These are phyloP conservation scores for Ptiloglossa arizonensis DNA, from an alignment of 1,140 invertebrate species.

Conservation along the genomic window DNA sequence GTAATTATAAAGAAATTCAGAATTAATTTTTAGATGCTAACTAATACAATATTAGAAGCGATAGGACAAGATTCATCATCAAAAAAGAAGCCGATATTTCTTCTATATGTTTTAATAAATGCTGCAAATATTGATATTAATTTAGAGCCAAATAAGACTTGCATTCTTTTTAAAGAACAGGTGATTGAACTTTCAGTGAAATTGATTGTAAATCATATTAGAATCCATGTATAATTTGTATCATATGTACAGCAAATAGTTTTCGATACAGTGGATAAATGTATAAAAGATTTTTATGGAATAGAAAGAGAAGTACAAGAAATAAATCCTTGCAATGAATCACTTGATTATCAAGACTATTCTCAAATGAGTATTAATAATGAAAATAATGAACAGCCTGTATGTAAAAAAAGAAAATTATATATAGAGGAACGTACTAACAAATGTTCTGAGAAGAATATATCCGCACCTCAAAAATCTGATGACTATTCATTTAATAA, in stretches of 20 bases:
- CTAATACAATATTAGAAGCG: constrained; percentile 69
- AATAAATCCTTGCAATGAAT: constrained; percentile 34
- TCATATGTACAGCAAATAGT: constrained; percentile 61
- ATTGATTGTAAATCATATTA: background rate
- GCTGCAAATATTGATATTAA: constrained; percentile 84
- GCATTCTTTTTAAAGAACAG: constrained; percentile 83
- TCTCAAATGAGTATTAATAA: constrained; percentile 5
- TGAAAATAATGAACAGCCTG: constrained; percentile 46
- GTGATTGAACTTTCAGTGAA: constrained; percentile 39
- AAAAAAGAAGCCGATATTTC: constrained; percentile 79
- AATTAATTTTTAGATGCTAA: constrained; percentile 74
- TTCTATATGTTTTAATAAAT: constrained; percentile 80
- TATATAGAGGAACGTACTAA: constrained; percentile 30
- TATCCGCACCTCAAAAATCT: background rate
- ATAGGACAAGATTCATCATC: constrained; percentile 65
- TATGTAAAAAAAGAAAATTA: constrained; percentile 68
- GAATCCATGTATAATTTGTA: background rate
- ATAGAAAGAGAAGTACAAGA: constrained; percentile 45
- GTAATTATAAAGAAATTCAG: background rate
- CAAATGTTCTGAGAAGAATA: background rate
- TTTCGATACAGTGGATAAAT: constrained; percentile 61
- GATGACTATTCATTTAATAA: background rate
- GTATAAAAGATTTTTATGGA: constrained; percentile 70
- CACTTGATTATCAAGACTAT: constrained; percentile 54
- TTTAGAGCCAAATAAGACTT: constrained; percentile 86